Base-by-base conservation (phyloP, 2,888 invertebrate species). In the Camptogramma bilineatum region DNA sequence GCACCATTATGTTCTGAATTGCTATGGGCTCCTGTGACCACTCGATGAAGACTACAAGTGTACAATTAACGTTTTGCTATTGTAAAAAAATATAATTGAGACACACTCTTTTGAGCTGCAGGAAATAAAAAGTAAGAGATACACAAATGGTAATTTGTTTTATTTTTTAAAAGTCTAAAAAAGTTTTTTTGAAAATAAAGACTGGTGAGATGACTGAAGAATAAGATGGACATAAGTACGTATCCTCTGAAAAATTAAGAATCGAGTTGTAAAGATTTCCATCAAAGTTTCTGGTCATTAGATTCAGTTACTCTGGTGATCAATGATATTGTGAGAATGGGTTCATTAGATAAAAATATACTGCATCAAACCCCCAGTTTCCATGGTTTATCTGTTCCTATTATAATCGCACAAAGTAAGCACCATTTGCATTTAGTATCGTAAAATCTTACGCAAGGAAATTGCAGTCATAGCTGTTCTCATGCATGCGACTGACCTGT, bases 301-400 rank as follows among this genome's bases (percentile, higher is more conserved):
- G 77, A 86, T 86, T 84, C 87, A 79, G 88, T 89, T 90, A 88
- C 77, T 81, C 82, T 77, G 69, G 74, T 77, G 77, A 84, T 84
- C 80, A 85, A 86, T 87, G 34, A 39, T 85, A 85, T 82, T 82
- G 82, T 84, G 84, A 83, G 87, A 87, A 87, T 82, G 81, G 80
- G 81, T 80, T 73, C 81, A 73, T 70, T 73, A 64, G 56, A 69
- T 72, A 70, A 69, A 70, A 75, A 74, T 52, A 52, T 60, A 51
- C 34, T 18, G 50, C 28, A 24, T 52, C 47, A 21, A 19, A 31
- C 44, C 62, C 68, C 76, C 72, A 76, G 81, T 84, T 83, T 83
- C 78, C 80, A 82, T 78, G 74, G 69, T 72, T 69, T 65, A 82
- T 79, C 75, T 73, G 55, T 52, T 47, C 52, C 62, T 59, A 66